A percentile compares a stretch with the other conserved stretches of the same genome.
Evolutionary conservation across 2,888 invertebrate genomes (phyloP).

Genomic region (Nomada fabriciana): DNA sequence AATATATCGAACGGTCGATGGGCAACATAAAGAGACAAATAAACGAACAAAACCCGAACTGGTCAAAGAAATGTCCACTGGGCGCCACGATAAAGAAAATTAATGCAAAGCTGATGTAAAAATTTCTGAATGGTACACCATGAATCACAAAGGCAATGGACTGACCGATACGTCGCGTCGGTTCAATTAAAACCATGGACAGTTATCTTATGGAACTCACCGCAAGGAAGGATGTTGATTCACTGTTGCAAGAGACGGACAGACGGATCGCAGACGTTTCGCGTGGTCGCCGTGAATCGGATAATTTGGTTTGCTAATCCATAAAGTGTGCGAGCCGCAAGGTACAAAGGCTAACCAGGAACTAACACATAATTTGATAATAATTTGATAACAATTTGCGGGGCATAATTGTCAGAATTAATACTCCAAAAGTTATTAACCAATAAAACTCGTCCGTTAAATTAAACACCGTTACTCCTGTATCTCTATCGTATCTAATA

Average conservation of each 20-base stretch:
- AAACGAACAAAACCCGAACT: neutral
- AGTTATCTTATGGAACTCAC: constrained; percentile 19
- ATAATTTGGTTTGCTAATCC: neutral
- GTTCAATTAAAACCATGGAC: constrained; percentile 11
- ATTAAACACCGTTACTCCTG: neutral
- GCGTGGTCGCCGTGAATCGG: constrained; percentile 12
- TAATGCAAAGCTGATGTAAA: constrained; percentile 1
- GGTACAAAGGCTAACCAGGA: too few relatives aligned
- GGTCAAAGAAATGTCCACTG: neutral
- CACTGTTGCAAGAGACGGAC: constrained; percentile 12
- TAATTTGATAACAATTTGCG: too few relatives aligned
- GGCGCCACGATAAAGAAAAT: neutral
- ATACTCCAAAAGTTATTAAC: too few relatives aligned
- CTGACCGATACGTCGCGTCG: constrained; percentile 4
- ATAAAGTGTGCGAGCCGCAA: neutral
- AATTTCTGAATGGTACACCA: constrained; percentile 6
- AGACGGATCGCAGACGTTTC: constrained; percentile 32
- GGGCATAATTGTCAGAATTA: too few relatives aligned
- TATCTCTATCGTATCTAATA: constrained; percentile 22
- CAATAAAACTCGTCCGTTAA: too few relatives aligned
- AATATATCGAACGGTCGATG: neutral
- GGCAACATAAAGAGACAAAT: too few relatives aligned
- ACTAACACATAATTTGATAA: too few relatives aligned
- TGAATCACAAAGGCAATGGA: constrained; percentile 24
- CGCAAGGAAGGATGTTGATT: constrained; percentile 43